These are phyloP conservation scores for Zaprionus lachaisei DNA, from an alignment of 1,140 invertebrate genomes.

Conservation along the genomic window DNA sequence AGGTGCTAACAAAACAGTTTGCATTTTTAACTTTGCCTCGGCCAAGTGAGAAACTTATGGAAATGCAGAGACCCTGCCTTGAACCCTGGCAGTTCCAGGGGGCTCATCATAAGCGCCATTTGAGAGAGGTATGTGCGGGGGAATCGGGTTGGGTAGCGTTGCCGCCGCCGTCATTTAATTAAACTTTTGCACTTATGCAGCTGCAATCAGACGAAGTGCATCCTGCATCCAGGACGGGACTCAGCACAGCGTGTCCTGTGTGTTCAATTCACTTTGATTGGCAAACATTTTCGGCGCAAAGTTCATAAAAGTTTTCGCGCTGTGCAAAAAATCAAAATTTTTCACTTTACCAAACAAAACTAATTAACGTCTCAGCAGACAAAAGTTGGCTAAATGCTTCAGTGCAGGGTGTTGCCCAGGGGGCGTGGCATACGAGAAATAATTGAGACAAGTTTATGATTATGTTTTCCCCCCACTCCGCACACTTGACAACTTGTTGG, in stretches of 20 bases:
- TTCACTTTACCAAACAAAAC: conserved; percentile 79
- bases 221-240: conserved; percentile 34
- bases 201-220: conserved; percentile 64
- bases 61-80: conserved; percentile 40
- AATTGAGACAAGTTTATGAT: conserved; percentile 83
- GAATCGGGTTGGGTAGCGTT: not conserved
- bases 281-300: conserved; percentile 65
- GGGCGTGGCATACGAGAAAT: conserved; percentile 73
- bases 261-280: conserved; percentile 82
- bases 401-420: not conserved
- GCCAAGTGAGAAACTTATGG: conserved; percentile 43
- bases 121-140: not conserved
- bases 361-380: conserved; percentile 82
- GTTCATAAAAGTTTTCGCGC: conserved; percentile 62
- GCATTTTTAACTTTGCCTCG: conserved; percentile 70
- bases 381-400: conserved; percentile 62
- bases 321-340: conserved; percentile 72
- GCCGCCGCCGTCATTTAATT: conserved; percentile 63
- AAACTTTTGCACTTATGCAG: conserved; percentile 81
- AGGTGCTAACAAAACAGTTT: conserved; percentile 84
- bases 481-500: conserved; percentile 45
- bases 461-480: conserved; percentile 45
- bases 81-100: conserved; percentile 43
- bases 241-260: conserved; percentile 26
- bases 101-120: conserved; percentile 71